A percentile compares a stretch with the other conserved stretches of the same genome.
Evolutionary conservation across 2,888 invertebrate genomes (phyloP).

Genomic region (Cerceris ruficornis): DNA sequence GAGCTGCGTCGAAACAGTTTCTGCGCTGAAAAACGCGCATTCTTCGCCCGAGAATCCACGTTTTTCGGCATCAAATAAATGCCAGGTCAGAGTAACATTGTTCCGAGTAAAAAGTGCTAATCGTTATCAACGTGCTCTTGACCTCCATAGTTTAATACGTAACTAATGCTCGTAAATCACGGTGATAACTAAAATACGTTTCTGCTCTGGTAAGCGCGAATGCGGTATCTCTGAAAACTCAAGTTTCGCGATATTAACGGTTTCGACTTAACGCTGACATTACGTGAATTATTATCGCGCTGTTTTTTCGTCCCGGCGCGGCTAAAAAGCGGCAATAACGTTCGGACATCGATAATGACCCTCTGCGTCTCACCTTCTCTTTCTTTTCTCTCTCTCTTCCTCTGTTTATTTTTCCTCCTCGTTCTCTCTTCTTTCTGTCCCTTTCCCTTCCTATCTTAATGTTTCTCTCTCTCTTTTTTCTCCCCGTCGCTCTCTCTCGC

Average conservation of each 20-base stretch:
- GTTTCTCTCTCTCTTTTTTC: too few relatives aligned
- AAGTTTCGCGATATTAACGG: slow-evolving; percentile 45
- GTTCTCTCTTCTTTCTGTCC: too few relatives aligned
- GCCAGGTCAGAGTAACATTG: too few relatives aligned
- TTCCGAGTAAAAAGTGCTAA: not conserved
- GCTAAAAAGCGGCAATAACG: slow-evolving; percentile 6
- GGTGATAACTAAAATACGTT: slow-evolving; percentile 56
- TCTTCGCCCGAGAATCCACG: too few relatives aligned
- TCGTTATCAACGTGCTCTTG: slow-evolving; percentile 10
- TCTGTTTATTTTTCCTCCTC: too few relatives aligned
- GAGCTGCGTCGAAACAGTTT: too few relatives aligned
- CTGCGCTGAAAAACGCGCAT: too few relatives aligned
- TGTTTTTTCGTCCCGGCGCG: not conserved
- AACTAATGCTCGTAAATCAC: slow-evolving; percentile 54
- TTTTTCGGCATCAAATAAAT: too few relatives aligned
- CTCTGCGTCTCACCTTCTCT: not conserved
- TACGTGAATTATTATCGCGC: slow-evolving; percentile 37
- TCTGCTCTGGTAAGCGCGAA: slow-evolving; percentile 56
- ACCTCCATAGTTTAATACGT: slow-evolving; percentile 55
- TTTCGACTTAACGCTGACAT: slow-evolving; percentile 27
- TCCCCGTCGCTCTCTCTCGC: too few relatives aligned
- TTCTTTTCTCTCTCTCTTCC: too few relatives aligned
- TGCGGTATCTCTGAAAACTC: slow-evolving; percentile 38
- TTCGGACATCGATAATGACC: slow-evolving; percentile 1
- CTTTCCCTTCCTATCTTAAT: too few relatives aligned